Evolutionary conservation across 2,888 invertebrate genomes (phyloP), one percentile per base, ranked within the genome.

Genomic region (Torymus aiolomorphi): DNA sequence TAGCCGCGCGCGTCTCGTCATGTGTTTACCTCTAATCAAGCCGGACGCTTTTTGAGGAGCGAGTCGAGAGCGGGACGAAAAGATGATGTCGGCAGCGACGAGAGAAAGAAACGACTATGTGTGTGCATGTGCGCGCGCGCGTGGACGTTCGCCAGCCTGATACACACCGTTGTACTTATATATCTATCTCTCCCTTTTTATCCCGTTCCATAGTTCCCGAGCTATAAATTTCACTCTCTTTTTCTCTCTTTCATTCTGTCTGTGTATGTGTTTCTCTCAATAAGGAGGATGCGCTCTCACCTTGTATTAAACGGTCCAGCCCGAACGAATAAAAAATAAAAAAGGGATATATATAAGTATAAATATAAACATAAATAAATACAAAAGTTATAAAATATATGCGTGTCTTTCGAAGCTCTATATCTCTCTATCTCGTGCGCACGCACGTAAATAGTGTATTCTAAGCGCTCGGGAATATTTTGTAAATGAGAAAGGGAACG

Each of bases 391-490:
- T 71, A 54, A 63, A 72, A 59, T 42, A 65, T 74, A 42, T 18
- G 56, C 78, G 73, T 62, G 66, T 61, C 31, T 77, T 71, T 65
- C 63, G 42, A 76, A 76, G 13, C 16, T 72, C 77, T 71, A 61
- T 72, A 72, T 72, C 42, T 8, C 78, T 52, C 51, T 54, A 67
- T 72, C 78, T 59, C 51, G 61, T 73, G 24, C 54, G 56, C 24
- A 66, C 74, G 78, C 70, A 67, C 51, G 70, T 77, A 81, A 81
- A 51, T 62, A 67, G 56, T 84, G 84, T 84, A 86, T 85, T 83
- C 84, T 83, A 84, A 85, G 81, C 82, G 79, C 82, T 84, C 83
- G 84, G 42, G 86, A 84, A 84, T 85, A 85, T 87, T 86, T 86
- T 87, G 80, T 81, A 83, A 61, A 42, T n/a, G 24, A 24, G 8